A percentile compares a stretch with the other conserved stretches of the same genome.
These are phyloP conservation scores for Sciurus carolinensis DNA, from an alignment of 2,797 vertebrate genomes.

Conservation along the genomic window DNA sequence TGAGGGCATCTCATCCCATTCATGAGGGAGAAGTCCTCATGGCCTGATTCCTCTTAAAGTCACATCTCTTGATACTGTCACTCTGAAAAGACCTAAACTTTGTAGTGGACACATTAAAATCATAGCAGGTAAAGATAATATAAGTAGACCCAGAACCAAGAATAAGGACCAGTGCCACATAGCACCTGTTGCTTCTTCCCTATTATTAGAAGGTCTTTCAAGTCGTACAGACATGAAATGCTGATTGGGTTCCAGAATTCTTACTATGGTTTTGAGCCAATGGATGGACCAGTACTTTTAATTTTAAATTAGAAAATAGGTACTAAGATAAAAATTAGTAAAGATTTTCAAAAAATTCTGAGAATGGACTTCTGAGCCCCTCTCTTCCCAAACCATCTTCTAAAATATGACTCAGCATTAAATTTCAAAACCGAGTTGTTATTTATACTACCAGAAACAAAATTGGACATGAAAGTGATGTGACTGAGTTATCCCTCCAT, in stretches of 20 bases:
- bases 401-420: conserved; percentile 43
- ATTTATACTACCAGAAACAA: conserved; percentile 32
- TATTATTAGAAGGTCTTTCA: background rate
- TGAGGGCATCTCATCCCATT: background rate
- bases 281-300: background rate
- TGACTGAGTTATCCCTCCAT: background rate
- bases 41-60: background rate
- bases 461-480: background rate
- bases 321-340: conserved; percentile 25
- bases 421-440: conserved; percentile 58
- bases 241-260: background rate
- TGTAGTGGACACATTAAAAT: background rate
- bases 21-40: background rate
- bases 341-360: conserved; percentile 59
- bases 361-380: background rate
- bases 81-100: background rate
- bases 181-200: background rate
- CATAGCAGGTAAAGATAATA: background rate
- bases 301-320: conserved; percentile 51
- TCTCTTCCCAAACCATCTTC: background rate
- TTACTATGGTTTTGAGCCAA: conserved; percentile 18
- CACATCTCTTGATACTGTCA: background rate
- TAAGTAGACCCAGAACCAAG: background rate
- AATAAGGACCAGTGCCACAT: background rate
- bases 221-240: background rate